A percentile compares a stretch with the other conserved stretches of the same genome.
Conservation (phyloP, 2,888 invertebrate species). For the Cerastis rubricosa region DNA sequence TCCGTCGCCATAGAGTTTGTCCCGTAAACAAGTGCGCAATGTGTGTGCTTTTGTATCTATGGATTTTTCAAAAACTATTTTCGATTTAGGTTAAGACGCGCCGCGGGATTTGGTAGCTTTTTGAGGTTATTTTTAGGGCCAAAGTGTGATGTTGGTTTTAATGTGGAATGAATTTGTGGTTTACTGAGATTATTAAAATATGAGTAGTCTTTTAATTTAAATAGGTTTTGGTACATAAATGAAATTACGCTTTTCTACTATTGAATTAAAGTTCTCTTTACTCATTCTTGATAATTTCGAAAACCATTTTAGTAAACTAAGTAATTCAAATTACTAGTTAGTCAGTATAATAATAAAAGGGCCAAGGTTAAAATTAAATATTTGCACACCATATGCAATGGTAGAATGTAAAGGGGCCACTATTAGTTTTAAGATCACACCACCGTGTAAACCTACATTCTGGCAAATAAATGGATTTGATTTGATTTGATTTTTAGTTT, state of each 20-base stretch:
- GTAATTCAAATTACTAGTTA: too few species aligned
- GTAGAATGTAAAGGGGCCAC: too few species aligned
- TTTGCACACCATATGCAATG: too few species aligned
- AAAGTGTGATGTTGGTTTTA: constrained; percentile 44
- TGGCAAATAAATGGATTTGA: too few species aligned
- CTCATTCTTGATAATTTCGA: not conserved
- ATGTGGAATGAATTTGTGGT: constrained; percentile 37
- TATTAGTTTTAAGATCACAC: too few species aligned
- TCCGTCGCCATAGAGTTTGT: constrained; percentile 68
- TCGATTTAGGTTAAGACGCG: constrained; percentile 73
- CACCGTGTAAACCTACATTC: too few species aligned
- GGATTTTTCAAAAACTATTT: constrained; percentile 80
- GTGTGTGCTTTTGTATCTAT: constrained; percentile 74
- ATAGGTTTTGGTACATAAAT: not conserved
- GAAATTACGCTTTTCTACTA: not conserved
- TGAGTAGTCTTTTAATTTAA: not conserved
- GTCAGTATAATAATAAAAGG: too few species aligned
- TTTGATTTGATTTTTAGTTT: too few species aligned
- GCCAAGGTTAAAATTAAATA: too few species aligned
- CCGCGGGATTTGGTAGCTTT: constrained; percentile 50
- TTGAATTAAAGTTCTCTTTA: not conserved
- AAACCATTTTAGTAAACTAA: not conserved
- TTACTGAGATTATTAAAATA: constrained; percentile 28
- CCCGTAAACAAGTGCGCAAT: constrained; percentile 80
- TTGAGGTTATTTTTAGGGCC: constrained; percentile 41